Evolutionary conservation across 2,797 vertebrate genomes (phyloP).

Genomic region (Trichosurus vulpecula): DNA sequence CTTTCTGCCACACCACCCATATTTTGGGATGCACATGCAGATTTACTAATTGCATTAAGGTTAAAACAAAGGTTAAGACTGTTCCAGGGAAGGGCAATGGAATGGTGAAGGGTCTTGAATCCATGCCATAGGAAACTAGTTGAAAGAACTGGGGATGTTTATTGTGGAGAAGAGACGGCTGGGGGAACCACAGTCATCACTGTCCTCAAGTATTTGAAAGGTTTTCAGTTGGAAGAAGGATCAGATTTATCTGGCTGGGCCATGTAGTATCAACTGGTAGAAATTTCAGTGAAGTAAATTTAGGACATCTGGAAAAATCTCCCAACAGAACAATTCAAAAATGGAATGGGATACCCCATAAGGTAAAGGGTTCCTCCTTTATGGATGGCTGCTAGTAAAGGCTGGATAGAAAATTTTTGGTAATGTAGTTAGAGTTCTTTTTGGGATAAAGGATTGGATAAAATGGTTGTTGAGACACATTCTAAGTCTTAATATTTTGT

Average conservation of each 20-base stretch:
- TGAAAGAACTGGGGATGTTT: too few species aligned
- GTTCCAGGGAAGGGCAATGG: too few species aligned
- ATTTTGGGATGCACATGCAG: too few species aligned
- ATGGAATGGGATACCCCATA: background rate
- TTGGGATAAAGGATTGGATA: background rate
- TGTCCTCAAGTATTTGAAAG: too few species aligned
- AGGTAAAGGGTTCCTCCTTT: background rate
- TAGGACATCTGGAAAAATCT: background rate
- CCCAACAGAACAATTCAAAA: background rate
- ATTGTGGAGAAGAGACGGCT: too few species aligned
- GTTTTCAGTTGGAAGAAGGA: background rate
- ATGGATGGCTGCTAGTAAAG: background rate
- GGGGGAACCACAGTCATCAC: too few species aligned
- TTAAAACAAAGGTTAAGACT: too few species aligned
- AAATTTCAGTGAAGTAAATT: background rate
- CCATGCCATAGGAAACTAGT: too few species aligned
- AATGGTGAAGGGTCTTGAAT: too few species aligned
- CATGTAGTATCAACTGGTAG: too few species aligned
- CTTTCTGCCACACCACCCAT: background rate
- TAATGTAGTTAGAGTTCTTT: background rate
- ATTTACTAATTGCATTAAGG: too few species aligned
- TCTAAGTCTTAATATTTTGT: background rate
- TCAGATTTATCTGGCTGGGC: background rate
- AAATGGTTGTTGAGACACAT: background rate
- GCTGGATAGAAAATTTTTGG: background rate